phyloP scores from a whole-genome alignment of 30 jellyfish, hydroid and myxozoan species.

The Sanderia malayensis region DNA sequence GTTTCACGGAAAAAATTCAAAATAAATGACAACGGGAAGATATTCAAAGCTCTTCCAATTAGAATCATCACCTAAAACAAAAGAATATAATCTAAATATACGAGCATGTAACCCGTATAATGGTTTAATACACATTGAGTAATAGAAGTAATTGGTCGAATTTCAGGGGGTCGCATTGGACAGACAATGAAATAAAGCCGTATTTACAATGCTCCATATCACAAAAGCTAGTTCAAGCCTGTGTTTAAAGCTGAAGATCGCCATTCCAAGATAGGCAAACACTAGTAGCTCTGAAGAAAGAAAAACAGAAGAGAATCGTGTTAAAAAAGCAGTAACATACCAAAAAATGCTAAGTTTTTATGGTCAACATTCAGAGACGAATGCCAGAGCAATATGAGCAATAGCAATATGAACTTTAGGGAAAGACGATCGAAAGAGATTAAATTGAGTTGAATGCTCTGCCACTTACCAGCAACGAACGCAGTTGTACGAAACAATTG shows the following conservation, averaged over 20 bases:
- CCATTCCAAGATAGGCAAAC: conserved; percentile 98
- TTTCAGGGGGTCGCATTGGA: too few relatives aligned
- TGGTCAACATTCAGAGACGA: too few relatives aligned
- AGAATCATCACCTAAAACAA: conserved; percentile 74
- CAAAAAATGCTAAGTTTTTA: too few relatives aligned
- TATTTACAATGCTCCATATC: conserved; percentile 88
- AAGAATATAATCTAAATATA: too few relatives aligned
- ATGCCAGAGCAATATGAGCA: too few relatives aligned
- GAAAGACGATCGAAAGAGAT: too few relatives aligned
- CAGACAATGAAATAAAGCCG: too few relatives aligned
- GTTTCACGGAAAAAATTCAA: conserved; percentile 88
- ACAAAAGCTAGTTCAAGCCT: conserved; percentile 86
- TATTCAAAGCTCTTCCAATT: conserved; percentile 89
- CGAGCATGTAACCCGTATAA: too few relatives aligned
- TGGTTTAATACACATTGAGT: too few relatives aligned
- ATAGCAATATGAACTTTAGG: too few relatives aligned
- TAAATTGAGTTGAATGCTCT: background rate
- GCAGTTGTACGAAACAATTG: conserved; percentile 94
- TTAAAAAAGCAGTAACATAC: too few relatives aligned
- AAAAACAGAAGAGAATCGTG: background rate
- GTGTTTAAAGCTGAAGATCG: conserved; percentile 88
- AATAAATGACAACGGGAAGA: conserved; percentile 80
- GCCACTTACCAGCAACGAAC: conserved; percentile 79
- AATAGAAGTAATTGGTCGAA: too few relatives aligned
- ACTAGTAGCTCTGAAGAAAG: conserved; percentile 69